Evolutionary conservation across 2,888 invertebrate species (phyloP), one percentile per base, ranked within the genome.

Genomic region (Lasioglossum marginatum): DNA sequence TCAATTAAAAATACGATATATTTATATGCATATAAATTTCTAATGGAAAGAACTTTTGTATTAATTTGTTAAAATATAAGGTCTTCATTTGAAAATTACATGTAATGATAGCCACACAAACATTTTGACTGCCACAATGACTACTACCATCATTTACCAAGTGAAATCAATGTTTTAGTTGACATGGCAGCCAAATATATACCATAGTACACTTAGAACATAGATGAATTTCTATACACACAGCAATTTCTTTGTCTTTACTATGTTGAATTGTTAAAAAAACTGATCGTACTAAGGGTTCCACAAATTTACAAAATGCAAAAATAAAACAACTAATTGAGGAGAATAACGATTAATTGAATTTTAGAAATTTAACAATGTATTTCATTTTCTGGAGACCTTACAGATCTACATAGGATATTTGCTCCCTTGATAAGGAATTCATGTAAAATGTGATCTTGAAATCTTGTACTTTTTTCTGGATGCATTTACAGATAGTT

Each of bases 31-130:
- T 81, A 82, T 81, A 66, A 79, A 81, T 82, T 89, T 83, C 57
- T 48, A 79, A 77, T 68, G 60, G 31, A 77, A 77, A 77, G 31
- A 82, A 80, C 43, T 85, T 87, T 87, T 87, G 72, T 88, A 86
- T 81, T 81, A n/a, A 73, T 81, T 84, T 84, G 57, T 87, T 75
- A 72, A 89, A 68, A 81, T 87, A 84, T 68, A 75, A 82, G 76
- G 31, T 80, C 14, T 79, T 74, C 77, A 57, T 81, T 76, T 63
- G 10, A 82, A 71, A 72, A 66, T 43, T 75, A 75, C 14, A 60
- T 70, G n/a, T 34, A 34, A 63, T 8, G 19, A 57, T 68, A 84
- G 4, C 75, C 37, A 79, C 37, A 81, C 57, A 34, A 66, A 68
- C 27, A 68, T 78, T 72, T 72, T 48, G n/a, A 79, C 68, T 86